Evolutionary conservation across 1,140 invertebrate species (phyloP), one percentile per base, ranked within the genome.

Genomic region (Euglossa dilemma): DNA sequence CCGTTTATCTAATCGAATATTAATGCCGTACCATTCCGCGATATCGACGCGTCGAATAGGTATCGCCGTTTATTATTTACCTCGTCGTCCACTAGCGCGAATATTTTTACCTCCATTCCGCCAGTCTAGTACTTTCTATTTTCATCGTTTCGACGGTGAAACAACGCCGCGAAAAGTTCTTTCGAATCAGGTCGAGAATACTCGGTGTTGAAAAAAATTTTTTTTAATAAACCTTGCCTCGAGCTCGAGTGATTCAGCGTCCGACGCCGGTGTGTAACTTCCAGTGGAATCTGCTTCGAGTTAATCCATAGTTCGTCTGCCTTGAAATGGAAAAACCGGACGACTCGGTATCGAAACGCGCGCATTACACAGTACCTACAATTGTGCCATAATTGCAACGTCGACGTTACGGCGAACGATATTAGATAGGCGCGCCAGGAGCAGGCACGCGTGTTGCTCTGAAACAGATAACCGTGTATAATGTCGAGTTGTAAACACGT

Each of bases 381-480:
- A 61, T 78, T 71, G 81, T 70, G 56, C 23, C 56, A 16, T 83
- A 78, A 78, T 78, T 83, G 67, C 56, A 56, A 8, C 57, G 81
- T 70, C 74, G 75, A 71, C 66, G 45, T 61, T 45, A 56, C 16
- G 81, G 75, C 54, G 67, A 64, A 83, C 81, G 81, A 78, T 78
- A 83, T 83, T 83, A 71, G 81, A 83, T 78, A 83, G 74, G 47
- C 74, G 57, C 57, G 81, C 66, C 66, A 78, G 66, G 74, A 52
- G 71, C 79, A 75, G 54, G 75, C 81, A 83, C 66, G 74, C 64
- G 57, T 71, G 28, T 63, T 83, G 47, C 66, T 69, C 45, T 64
- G 54, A 71, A 83, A 78, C 75, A 78, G 75, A 83, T 83, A 83
- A 78, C 71, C 63, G 80, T 67, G 80, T 81, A 67, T 75, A 67